A percentile compares a stretch with the other conserved stretches of the same genome.
These are phyloP conservation scores for Galeruca laticollis DNA, from an alignment of 2,888 invertebrate genomes.

Conservation along the genomic window DNA sequence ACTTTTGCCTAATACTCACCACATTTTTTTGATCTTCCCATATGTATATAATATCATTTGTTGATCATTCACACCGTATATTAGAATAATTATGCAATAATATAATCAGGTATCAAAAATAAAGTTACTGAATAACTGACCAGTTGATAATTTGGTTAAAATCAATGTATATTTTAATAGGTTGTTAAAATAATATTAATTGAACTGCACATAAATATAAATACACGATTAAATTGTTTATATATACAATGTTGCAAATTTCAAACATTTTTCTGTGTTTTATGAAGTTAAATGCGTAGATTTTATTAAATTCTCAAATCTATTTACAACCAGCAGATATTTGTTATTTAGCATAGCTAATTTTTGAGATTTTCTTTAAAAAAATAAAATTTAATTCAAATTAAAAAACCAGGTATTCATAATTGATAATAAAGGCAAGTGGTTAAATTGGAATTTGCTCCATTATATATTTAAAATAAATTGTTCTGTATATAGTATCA, in stretches of 20 bases:
- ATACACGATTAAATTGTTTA: neutral
- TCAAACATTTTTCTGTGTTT: neutral
- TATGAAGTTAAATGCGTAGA: no score
- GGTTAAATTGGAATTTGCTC: neutral
- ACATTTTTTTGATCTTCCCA: neutral
- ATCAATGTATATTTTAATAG: neutral
- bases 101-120: conserved; percentile 4
- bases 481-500: conserved; percentile 5
- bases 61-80: neutral
- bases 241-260: neutral
- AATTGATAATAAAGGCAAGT: no score
- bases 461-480: neutral
- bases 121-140: no score
- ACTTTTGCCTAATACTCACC: neutral
- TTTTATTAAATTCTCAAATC: no score
- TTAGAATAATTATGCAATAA: neutral
- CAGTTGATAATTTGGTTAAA: conserved; percentile 4
- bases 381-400: no score
- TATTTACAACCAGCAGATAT: no score
- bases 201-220: conserved; percentile 1
- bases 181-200: conserved; percentile 2
- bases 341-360: no score
- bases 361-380: no score
- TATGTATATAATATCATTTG: conserved; percentile 6
- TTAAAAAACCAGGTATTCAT: no score